Evolutionary conservation across 2,113 vertebrate genomes (phyloP).

Genomic region (Lophura nycthemera): DNA sequence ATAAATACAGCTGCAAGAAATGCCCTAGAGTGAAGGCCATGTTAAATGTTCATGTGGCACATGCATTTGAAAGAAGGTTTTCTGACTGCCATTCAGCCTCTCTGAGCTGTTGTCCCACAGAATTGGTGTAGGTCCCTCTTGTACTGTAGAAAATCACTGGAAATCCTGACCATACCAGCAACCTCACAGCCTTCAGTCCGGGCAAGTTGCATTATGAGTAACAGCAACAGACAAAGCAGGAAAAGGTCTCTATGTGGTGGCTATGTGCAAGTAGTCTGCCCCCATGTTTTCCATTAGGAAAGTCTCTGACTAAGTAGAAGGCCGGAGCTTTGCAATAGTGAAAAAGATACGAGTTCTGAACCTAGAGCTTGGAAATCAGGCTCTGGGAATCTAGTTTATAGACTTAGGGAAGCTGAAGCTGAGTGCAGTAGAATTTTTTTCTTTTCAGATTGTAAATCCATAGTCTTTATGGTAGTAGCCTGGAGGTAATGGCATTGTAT

Average conservation of each 20-base stretch:
- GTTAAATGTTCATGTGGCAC: not conserved
- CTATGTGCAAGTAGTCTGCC: not conserved
- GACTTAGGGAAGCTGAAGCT: not conserved
- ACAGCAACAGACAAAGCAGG: not conserved
- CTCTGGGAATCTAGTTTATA: not conserved
- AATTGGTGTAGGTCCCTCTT: accelerated
- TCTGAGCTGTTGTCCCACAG: not conserved
- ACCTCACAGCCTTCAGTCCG: not conserved
- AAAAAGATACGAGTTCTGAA: not conserved
- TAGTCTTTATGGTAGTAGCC: not conserved
- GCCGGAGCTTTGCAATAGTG: not conserved
- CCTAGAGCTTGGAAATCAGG: not conserved
- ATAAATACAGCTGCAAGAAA: not conserved
- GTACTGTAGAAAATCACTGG: not conserved
- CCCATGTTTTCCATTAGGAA: not conserved
- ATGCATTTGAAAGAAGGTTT: not conserved
- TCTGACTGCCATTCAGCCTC: accelerated
- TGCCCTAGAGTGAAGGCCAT: not conserved
- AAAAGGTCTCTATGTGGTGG: not conserved
- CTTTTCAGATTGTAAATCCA: not conserved
- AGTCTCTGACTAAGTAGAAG: not conserved
- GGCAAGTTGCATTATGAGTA: not conserved
- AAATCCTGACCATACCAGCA: not conserved
- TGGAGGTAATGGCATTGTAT: not conserved
- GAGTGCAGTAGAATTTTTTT: not conserved